Base-by-base conservation (phyloP, 2,888 invertebrate genomes). In the Physocephala rufipes region DNA sequence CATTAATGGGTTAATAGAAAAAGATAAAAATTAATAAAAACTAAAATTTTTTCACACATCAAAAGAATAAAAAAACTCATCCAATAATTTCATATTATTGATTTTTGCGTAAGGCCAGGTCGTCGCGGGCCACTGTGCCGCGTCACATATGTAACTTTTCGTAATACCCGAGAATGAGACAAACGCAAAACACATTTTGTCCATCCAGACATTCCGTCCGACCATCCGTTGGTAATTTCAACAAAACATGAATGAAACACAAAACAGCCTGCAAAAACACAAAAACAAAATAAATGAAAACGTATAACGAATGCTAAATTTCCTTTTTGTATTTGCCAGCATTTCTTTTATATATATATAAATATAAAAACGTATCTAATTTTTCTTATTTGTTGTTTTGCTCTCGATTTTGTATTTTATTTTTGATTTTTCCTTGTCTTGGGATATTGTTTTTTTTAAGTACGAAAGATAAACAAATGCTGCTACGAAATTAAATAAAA, bases 231-330 rank as follows among this genome's bases (percentile, higher is more conserved):
- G 26, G 58, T n/a, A 19, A 15, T 7, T 49, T 67, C 28, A 30
- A 45, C 53, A 47, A 61, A 61, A 47, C 49, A 61, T 71, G 66
- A 71, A 71, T 71, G 65, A 66, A 71, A 66, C n/a, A n/a, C n/a
- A n/a, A n/a, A n/a, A 66, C 65, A 26, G 65, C 36, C 51, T 47
- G 59, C 65, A 66, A 65, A 59, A 36, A 36, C 36, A 36, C 65
- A 66, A 65, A 59, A 36, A 36, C 36, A 36, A 36, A 36, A 36
- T 36, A 36, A 36, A 36, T 7, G 36, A 36, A 36, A 36, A 36
- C 36, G 36, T 36, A 36, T 36, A 36, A 36, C 36, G 36, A 36
- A 36, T n/a, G 49, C 49, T 19, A 4, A n/a, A 15, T 49, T 49
- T 19, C 4, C 3, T 4, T 15, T n/a, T 26, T 28, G 30, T 7